Conservation (phyloP, 2,113 vertebrate genomes). For the Ptychochromis oligacanthus region DNA sequence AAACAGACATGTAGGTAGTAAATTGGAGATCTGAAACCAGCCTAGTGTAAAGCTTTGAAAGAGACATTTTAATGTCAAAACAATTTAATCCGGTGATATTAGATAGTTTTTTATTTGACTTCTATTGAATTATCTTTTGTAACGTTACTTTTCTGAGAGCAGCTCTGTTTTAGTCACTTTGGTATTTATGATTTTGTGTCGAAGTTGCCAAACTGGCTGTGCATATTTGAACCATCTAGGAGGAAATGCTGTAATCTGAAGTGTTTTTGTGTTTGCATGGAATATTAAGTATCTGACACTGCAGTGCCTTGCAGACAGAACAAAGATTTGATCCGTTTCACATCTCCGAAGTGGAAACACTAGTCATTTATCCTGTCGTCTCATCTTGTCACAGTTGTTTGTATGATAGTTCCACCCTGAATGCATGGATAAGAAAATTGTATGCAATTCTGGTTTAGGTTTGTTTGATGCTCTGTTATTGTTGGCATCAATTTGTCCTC, state of each 20-base stretch:
- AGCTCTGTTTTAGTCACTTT: not conserved
- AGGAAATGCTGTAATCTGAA: not conserved
- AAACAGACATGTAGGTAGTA: not conserved
- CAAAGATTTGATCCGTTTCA: conserved; percentile 51
- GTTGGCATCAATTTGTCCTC: conserved; percentile 42
- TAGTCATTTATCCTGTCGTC: conserved; percentile 51
- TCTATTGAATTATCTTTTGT: not conserved
- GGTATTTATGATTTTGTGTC: not conserved
- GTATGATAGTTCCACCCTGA: conserved; percentile 49
- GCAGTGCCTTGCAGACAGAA: not conserved
- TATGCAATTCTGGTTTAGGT: conserved; percentile 43
- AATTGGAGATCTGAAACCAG: not conserved
- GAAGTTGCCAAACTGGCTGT: not conserved
- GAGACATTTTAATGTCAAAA: not conserved
- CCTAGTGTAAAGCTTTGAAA: not conserved
- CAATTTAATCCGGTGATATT: not conserved
- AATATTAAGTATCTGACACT: conserved; percentile 8
- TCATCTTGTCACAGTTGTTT: conserved; percentile 68
- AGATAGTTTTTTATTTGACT: not conserved
- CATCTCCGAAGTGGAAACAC: conserved; percentile 43
- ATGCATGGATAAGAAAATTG: conserved; percentile 58
- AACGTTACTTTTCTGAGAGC: not conserved
- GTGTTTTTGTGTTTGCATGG: conserved; percentile 9
- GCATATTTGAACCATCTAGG: not conserved
- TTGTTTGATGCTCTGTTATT: conserved; percentile 36